These are phyloP conservation scores for Dendrolimus punctatus DNA, from an alignment of 1,140 invertebrate genomes.

Conservation along the genomic window DNA sequence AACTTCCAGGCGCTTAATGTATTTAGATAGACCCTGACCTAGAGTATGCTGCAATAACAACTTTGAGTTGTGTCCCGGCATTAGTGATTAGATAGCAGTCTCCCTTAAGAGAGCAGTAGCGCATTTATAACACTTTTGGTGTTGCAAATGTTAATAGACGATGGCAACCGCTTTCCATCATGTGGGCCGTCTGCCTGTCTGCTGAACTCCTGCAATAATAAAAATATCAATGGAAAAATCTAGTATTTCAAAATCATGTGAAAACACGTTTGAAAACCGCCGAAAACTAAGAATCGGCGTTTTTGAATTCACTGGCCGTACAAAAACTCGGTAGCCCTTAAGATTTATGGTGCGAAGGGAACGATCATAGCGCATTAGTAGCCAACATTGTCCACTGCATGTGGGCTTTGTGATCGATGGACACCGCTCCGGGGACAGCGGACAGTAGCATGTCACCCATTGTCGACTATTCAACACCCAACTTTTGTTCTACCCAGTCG, in stretches of 20 bases:
- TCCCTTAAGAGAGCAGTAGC: no score
- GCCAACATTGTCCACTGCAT: constrained; percentile 49
- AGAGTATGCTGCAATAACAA: no score
- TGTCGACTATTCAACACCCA: constrained; percentile 1
- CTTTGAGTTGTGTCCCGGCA: no score
- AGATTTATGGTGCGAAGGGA: constrained; percentile 59
- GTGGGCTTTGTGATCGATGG: constrained; percentile 38
- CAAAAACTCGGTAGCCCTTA: constrained; percentile 49
- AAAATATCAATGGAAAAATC: no score
- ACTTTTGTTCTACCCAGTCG: constrained; percentile 49
- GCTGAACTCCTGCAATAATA: no score
- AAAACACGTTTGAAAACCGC: constrained; percentile 11
- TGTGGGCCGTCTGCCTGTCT: no score
- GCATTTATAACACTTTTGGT: no score
- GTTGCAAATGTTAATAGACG: no score
- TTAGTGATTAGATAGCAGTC: no score
- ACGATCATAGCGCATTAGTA: constrained; percentile 68
- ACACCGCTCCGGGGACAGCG: constrained; percentile 13
- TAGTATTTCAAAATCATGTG: not conserved
- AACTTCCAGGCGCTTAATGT: constrained; percentile 55
- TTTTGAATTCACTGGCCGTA: constrained; percentile 21
- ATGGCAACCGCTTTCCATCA: no score
- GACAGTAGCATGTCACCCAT: constrained; percentile 31
- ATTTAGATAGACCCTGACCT: no score
- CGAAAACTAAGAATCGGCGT: constrained; percentile 13